Base-by-base conservation (phyloP, 2,113 vertebrate genomes). In the Oceanites oceanicus region DNA sequence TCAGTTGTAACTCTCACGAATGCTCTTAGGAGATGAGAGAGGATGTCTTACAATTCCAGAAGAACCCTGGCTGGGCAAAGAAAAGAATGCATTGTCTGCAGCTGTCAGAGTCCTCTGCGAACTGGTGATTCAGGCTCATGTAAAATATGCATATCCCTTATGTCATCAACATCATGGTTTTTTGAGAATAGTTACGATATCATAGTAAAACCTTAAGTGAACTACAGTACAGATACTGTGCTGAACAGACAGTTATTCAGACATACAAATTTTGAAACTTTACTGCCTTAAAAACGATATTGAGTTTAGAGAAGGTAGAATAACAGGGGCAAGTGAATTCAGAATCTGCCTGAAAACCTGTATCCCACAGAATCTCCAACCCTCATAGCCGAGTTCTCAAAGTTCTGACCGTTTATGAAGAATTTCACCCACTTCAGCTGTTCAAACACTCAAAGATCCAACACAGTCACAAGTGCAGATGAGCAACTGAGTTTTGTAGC, bases 231-330 rank as follows among this genome's bases (percentile, higher is more conserved):
- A 74, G 44, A 59, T 23, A 50, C 6, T 62, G 45, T 2, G 4
- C n/a, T 36, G n/a, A 81, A 62, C 7, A 61, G 15, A 26, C 44
- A 87, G 15, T 59, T 87, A 73, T 27, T 52, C 62, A 72, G 25
- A 80, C 8, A 58, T 9, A 73, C 0, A 47, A 7, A 82, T 70
- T 62, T 74, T 85, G 49, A 42, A 81, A 18, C 17, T 47, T 73
- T 40, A 44, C n/a, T 42, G 15, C 18, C 22, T 63, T 61, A 88
- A 65, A 70, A 36, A 30, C 0, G 0, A 21, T 38, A 52, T 0
- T n/a, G 7, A 38, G 2, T 47, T 80, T 73, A 61, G 11, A 62
- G 19, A 76, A 79, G 38, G 27, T 5, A 79, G 20, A 94, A 16
- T 38, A 88, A 77, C 26, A 40, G 12, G 10, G 9, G 20, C 22